Percentiles rank a stretch among this genome's conserved stretches.
These are phyloP conservation scores for Myzus persicae DNA, from an alignment of 1,140 invertebrate species.

Conservation along the genomic window DNA sequence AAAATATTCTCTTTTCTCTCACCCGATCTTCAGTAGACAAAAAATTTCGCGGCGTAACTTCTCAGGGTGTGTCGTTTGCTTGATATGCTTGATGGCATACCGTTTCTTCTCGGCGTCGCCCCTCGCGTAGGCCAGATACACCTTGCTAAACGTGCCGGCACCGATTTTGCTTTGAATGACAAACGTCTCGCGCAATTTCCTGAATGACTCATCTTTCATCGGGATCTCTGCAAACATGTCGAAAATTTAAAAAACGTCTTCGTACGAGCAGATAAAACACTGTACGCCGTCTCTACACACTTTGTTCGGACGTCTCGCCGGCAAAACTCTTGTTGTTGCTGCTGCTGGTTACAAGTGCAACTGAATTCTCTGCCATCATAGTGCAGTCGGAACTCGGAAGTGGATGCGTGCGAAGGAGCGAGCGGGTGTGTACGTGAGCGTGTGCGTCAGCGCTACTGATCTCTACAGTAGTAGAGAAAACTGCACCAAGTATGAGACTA, in stretches of 20 bases:
- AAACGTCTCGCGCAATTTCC: constrained; percentile 67
- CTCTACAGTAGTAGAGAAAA: neutral
- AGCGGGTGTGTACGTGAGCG: neutral
- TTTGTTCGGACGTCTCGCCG: neutral
- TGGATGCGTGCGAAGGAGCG: neutral
- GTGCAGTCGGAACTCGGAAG: too few species aligned
- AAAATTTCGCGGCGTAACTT: constrained; percentile 79
- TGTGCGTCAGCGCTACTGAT: neutral
- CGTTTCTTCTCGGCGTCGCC: constrained; percentile 67
- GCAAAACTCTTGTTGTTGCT: neutral
- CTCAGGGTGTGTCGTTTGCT: constrained; percentile 81
- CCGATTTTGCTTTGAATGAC: constrained; percentile 76
- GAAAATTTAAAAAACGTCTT: neutral
- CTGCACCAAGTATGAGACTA: neutral
- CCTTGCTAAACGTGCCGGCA: constrained; percentile 84
- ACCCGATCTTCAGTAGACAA: constrained; percentile 84
- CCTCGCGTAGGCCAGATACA: constrained; percentile 77
- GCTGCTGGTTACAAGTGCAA: neutral
- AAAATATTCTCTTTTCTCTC: constrained; percentile 62
- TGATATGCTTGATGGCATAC: constrained; percentile 84
- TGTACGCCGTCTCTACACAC: neutral
- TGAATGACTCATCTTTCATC: constrained; percentile 29
- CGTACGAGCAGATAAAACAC: neutral
- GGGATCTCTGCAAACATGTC: neutral
- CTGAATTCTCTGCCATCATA: neutral